Evolutionary conservation across 2,113 vertebrate genomes (phyloP), one percentile per base, ranked within the genome.

Genomic region (Eleginops maclovinus): DNA sequence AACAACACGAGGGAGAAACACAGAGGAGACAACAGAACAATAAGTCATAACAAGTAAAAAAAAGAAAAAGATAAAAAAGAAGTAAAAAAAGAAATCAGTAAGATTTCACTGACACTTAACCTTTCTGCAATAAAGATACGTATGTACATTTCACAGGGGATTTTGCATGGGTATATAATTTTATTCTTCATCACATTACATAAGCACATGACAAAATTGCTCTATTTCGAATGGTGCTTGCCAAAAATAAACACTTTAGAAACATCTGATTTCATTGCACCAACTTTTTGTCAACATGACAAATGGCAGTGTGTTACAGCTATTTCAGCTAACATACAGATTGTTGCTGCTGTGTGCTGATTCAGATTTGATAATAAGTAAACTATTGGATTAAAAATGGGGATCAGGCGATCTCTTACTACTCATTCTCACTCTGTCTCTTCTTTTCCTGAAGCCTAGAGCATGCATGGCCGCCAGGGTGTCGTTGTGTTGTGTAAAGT

Each of bases 51-150:
- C 66, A 76, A 89, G 78, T 80, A 24, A 65, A 28, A n/a, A n/a
- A 51, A 17, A n/a, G 68, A 21, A 73, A 68, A 67, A 54, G 73
- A 49, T 36, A 64, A 78, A 73, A 58, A 49, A 80, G 2, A 13
- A 11, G 19, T 15, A 54, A 70, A 80, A 77, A 72, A 72, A 80
- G 81, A 92, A 90, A 91, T 91, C 90, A 83, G 86, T 90, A 79
- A 89, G 93, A 91, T 94, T 95, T 93, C 91, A 93, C 92, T 93
- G 88, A 92, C 88, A 92, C 87, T 81, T 88, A 91, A 92, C 67
- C 82, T 96, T 94, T 95, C 90, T 95, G 97, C 96, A 98, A 98
- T 98, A 98, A 97, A 90, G 93, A 95, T 90, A 93, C 88, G 44
- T 85, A 75, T 96, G 94, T 95, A 96, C 94, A 95, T 96, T 96